Conservation (phyloP, 1,140 invertebrate genomes). For the Drosophila sulfurigaster region DNA sequence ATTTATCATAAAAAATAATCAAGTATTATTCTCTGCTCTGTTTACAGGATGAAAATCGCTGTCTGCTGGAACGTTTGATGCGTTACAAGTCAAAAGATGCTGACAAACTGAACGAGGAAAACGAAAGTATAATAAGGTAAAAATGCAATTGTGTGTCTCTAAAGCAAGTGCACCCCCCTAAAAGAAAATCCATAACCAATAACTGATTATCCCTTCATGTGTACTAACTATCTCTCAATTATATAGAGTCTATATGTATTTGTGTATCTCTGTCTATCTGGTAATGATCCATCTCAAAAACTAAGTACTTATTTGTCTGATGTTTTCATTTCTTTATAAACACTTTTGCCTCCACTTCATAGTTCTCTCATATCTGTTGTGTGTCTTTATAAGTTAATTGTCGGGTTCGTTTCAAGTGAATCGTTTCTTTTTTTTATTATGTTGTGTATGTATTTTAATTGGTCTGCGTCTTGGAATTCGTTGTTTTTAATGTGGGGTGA, state of each 20-base stretch:
- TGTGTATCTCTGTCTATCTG: slow-evolving; percentile 3
- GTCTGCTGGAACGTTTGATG: slow-evolving; percentile 94
- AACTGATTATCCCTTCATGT: slow-evolving; percentile 6
- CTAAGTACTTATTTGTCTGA: slow-evolving; percentile 1
- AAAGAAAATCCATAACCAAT: slow-evolving; percentile 3
- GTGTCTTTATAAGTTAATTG: slow-evolving; percentile 1
- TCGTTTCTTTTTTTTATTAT: neutral
- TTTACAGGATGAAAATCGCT: slow-evolving; percentile 94
- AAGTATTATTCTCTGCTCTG: neutral
- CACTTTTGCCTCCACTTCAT: neutral
- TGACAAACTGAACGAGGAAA: slow-evolving; percentile 97
- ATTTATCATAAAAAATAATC: neutral
- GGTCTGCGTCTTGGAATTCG: too few species aligned
- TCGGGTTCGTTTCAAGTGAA: slow-evolving; percentile 11
- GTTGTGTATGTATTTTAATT: neutral
- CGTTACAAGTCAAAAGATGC: slow-evolving; percentile 97
- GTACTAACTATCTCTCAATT: slow-evolving; percentile 3
- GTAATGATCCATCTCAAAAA: neutral
- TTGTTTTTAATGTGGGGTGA: slow-evolving; percentile 2
- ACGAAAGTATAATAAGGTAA: slow-evolving; percentile 95
- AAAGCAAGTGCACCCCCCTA: neutral
- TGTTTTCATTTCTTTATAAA: slow-evolving; percentile 10
- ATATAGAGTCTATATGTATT: neutral
- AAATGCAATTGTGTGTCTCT: slow-evolving; percentile 65
- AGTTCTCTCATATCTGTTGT: neutral